Evolutionary conservation across 2,797 vertebrate species (phyloP).

Genomic region (Paguma larvata): DNA sequence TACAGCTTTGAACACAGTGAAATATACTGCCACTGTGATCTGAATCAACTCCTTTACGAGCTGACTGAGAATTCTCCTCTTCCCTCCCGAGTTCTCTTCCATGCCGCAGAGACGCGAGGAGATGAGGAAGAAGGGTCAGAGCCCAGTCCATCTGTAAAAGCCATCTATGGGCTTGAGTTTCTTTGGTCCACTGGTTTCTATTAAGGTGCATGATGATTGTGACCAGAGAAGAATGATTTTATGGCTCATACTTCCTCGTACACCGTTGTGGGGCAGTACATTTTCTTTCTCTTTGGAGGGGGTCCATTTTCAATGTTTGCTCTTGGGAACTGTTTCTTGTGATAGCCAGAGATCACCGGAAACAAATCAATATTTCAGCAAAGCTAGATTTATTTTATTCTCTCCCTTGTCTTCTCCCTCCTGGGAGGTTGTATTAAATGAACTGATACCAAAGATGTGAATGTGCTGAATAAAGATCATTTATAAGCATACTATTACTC

Average conservation of each 20-base stretch:
- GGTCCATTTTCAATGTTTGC: neutral
- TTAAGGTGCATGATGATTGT: neutral
- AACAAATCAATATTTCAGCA: slow-evolving; percentile 17
- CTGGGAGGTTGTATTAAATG: neutral
- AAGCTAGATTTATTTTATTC: slow-evolving; percentile 6
- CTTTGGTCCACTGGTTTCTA: neutral
- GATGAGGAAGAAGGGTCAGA: neutral
- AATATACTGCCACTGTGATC: neutral
- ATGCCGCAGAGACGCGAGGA: neutral
- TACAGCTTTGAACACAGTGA: neutral
- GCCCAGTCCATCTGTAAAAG: neutral
- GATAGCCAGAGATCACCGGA: neutral
- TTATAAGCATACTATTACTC: neutral
- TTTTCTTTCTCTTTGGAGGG: neutral
- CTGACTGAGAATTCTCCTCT: neutral
- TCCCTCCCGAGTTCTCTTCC: neutral
- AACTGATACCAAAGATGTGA: neutral
- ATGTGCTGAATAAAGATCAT: neutral
- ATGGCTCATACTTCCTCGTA: neutral
- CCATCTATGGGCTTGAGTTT: neutral
- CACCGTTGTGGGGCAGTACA: neutral
- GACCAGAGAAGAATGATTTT: neutral
- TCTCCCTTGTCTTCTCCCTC: neutral
- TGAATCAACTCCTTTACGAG: neutral
- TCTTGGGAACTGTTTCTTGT: neutral